phyloP scores from a whole-genome alignment of 2,888 invertebrate species.

The Busseola fusca region DNA sequence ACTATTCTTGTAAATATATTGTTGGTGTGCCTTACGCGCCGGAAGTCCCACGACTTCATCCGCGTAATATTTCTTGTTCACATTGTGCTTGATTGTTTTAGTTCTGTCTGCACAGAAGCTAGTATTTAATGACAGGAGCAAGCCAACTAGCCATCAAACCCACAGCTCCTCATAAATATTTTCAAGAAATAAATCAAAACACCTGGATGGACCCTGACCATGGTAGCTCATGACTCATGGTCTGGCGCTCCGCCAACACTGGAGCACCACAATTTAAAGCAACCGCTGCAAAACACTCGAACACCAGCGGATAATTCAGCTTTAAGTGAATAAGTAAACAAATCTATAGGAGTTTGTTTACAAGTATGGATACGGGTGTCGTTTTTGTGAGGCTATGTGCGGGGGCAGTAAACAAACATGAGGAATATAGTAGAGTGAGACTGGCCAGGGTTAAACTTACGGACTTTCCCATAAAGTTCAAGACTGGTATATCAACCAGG shows the following conservation, averaged over 20 bases:
- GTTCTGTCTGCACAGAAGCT: too few species aligned
- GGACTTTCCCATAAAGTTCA: not conserved
- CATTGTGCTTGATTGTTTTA: too few species aligned
- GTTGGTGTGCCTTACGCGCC: too few species aligned
- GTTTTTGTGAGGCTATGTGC: constrained; percentile 26
- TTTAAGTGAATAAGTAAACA: constrained; percentile 59
- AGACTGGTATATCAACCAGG: too few species aligned
- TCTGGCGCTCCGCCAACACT: constrained; percentile 52
- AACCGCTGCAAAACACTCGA: constrained; percentile 39
- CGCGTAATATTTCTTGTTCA: too few species aligned
- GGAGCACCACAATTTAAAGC: constrained; percentile 45
- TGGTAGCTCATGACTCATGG: constrained; percentile 26
- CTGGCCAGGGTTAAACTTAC: constrained; percentile 3
- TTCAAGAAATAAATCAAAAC: constrained; percentile 8
- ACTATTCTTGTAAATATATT: too few species aligned
- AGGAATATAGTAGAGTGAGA: constrained; percentile 16
- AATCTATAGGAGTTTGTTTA: constrained; percentile 57
- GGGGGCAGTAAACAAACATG: constrained; percentile 5
- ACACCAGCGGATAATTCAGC: constrained; percentile 39
- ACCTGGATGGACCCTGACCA: constrained; percentile 11
- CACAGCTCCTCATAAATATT: not conserved
- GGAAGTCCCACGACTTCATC: too few species aligned
- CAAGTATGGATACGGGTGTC: constrained; percentile 41
- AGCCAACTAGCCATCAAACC: not conserved
- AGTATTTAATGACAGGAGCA: too few species aligned